Conservation (phyloP, 1,140 invertebrate genomes). For the Nasonia giraulti region DNA sequence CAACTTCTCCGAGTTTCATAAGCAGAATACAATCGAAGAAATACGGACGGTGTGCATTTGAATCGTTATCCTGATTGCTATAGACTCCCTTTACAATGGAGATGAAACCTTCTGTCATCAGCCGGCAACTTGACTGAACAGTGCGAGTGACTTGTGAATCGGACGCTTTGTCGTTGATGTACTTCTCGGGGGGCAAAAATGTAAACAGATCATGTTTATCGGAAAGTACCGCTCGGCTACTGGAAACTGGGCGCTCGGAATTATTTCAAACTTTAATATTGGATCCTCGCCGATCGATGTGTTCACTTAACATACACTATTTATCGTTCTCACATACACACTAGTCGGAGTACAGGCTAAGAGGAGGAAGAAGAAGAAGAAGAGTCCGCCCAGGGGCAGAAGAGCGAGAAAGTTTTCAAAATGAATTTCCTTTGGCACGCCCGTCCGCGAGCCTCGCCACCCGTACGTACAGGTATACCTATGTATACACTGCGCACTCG, state of each 20-base stretch:
- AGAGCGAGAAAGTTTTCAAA: constrained; percentile 32
- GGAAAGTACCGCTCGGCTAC: too few species aligned
- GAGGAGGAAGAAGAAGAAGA: not conserved
- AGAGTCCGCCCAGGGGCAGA: not conserved
- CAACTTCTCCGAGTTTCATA: too few species aligned
- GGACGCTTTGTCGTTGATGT: too few species aligned
- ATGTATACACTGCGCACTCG: too few species aligned
- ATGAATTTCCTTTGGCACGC: constrained; percentile 34
- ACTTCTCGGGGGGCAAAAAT: too few species aligned
- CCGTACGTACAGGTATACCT: not conserved
- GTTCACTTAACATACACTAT: not conserved
- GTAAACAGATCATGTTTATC: too few species aligned
- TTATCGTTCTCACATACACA: not conserved
- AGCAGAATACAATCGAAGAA: too few species aligned
- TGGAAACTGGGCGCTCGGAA: not conserved
- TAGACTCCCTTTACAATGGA: too few species aligned
- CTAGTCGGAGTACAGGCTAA: not conserved
- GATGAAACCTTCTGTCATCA: not conserved
- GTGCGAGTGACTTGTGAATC: too few species aligned
- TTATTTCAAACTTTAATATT: not conserved
- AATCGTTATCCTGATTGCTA: too few species aligned
- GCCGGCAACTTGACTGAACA: too few species aligned
- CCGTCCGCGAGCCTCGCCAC: not conserved
- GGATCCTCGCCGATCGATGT: not conserved
- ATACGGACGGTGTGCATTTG: not conserved